Evolutionary conservation across 2,888 invertebrate genomes (phyloP), one percentile per base, ranked within the genome.

Genomic region (Brassicogethes aeneus): DNA sequence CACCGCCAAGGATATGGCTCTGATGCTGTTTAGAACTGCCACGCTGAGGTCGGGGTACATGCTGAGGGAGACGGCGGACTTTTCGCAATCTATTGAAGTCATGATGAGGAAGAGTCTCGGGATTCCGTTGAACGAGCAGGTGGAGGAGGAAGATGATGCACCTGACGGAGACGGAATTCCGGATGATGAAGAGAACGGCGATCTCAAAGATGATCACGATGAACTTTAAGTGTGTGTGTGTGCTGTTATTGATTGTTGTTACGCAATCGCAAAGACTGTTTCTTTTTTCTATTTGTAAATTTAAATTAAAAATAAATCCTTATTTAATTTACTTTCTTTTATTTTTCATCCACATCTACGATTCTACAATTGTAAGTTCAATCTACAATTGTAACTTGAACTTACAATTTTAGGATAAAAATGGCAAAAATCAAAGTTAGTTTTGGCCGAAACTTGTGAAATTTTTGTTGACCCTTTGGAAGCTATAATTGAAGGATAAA

Each of bases 31-130:
- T 75, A 82, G 85, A 63, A 91, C 92, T 8, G 94, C 96, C 7
- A 94, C 93, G 2, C 71, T 96, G 38, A 72, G 93, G 32, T 95
- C 96, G 2, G 97, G 97, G n/a, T 99, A 81, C 70, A 81, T 87
- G 81, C 76, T 99, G 42, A 75, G 76, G 50, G 92, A 93, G 63
- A 85, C 90, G 0, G 75, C 84, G 2, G 83, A 82, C 49, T 96
- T 97, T 71, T 94, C 96, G 0, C 82, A 84, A 37, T 79, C 85
- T 48, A 88, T 99, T 41, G 99, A 99, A 67, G 71, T 71, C 45
- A 86, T 99, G 80, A 83, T 99, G 81, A 74, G 84, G 56, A 77
- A 78, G 58, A 75, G 82, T 12, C 70, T 93, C 13, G 89, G 90
- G 14, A 76, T 92, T 51, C 74, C 88, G 31, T 60, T 83, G 37